A percentile compares a stretch with the other conserved stretches of the same genome.
Evolutionary conservation across 2,888 invertebrate species (phyloP).

Genomic region (Eustalomyia histrio): DNA sequence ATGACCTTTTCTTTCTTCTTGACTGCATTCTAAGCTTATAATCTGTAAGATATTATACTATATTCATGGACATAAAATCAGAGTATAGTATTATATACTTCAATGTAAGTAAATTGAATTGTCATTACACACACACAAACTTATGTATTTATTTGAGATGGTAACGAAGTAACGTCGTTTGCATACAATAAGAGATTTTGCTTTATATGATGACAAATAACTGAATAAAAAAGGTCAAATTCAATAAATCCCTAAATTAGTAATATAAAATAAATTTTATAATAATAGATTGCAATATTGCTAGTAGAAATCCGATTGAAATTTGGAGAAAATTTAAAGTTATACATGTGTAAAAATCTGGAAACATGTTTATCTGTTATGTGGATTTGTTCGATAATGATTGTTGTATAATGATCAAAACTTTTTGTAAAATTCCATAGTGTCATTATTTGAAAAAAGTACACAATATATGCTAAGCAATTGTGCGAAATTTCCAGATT

Average conservation of each 20-base stretch:
- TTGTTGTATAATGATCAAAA: too few species aligned
- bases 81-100: background rate
- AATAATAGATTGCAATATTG: conserved; percentile 50
- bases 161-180: conserved; percentile 53
- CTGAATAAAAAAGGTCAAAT: conserved; percentile 48
- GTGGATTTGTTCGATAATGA: too few species aligned
- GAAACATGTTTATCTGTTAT: too few species aligned
- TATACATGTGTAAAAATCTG: too few species aligned
- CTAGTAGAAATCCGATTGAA: background rate
- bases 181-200: conserved; percentile 56
- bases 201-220: conserved; percentile 47
- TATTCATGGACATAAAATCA: conserved; percentile 10
- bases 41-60: conserved; percentile 50
- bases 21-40: conserved; percentile 60
- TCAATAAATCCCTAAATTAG: conserved; percentile 57
- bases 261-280: conserved; percentile 40
- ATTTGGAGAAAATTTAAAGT: too few species aligned
- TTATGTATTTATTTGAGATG: background rate
- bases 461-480: too few species aligned
- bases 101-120: conserved; percentile 61
- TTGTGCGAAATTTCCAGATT: too few species aligned
- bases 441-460: too few species aligned
- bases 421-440: too few species aligned
- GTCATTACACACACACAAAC: conserved; percentile 19
- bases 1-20: conserved; percentile 62